Evolutionary conservation across 2,113 vertebrate genomes (phyloP).

Genomic region (Egretta garzetta): DNA sequence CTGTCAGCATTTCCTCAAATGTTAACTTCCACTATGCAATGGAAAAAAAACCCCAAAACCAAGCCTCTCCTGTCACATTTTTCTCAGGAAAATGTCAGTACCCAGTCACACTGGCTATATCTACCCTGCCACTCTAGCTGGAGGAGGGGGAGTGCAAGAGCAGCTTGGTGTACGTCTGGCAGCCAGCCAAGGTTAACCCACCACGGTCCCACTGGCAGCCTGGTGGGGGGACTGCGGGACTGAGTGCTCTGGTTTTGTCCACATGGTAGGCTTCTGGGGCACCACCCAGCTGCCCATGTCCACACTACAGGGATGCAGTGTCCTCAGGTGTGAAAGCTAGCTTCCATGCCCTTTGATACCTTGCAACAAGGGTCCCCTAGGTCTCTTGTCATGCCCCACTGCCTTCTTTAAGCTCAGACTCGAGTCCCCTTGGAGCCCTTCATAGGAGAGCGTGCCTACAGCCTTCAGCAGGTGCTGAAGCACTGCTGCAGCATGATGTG

Average conservation of each 20-base stretch:
- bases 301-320: neutral
- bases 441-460: neutral
- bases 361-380: neutral
- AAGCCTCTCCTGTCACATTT: neutral
- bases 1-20: neutral
- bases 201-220: neutral
- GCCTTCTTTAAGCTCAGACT: neutral
- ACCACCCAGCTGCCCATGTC: neutral
- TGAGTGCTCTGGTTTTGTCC: neutral
- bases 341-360: neutral
- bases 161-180: rapidly evolving
- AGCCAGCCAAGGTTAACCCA: neutral
- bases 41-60: no score
- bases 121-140: neutral
- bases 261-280: no score
- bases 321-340: neutral
- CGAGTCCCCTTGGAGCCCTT: neutral
- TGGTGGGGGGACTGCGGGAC: rapidly evolving
- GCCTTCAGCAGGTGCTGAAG: neutral
- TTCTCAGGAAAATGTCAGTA: neutral
- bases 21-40: neutral
- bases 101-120: neutral
- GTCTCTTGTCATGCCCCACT: rapidly evolving
- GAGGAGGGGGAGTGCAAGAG: neutral
- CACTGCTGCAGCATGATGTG: neutral